Evolutionary conservation across 2,888 invertebrate genomes (phyloP).

Genomic region (Melanargia galathea): DNA sequence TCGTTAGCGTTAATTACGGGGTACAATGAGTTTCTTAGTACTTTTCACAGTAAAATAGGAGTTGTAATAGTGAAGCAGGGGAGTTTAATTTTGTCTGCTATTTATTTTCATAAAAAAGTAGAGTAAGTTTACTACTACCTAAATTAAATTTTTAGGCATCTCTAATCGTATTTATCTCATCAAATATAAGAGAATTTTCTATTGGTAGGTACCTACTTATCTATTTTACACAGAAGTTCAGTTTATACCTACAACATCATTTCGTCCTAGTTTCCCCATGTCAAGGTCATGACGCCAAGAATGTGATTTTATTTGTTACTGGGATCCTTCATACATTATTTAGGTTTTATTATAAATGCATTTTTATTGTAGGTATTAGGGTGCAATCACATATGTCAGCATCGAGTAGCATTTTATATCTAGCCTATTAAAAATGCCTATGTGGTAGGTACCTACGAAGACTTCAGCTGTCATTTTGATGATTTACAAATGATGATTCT

Average conservation of each 20-base stretch:
- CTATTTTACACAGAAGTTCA: background rate
- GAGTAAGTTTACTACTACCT: background rate
- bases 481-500: no score
- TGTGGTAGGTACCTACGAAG: no score
- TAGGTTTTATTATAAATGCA: no score
- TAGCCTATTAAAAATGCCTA: no score
- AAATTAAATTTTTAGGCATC: background rate
- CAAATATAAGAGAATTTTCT: no score
- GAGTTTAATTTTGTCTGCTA: slow-evolving; percentile 2
- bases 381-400: no score
- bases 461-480: no score
- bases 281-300: background rate
- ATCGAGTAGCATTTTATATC: no score
- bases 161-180: background rate
- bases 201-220: background rate
- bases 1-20: slow-evolving; percentile 21
- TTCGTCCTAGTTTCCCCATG: background rate
- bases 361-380: no score
- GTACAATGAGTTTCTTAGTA: slow-evolving; percentile 23
- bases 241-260: background rate
- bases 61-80: slow-evolving; percentile 1
- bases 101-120: slow-evolving; percentile 10
- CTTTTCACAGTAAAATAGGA: slow-evolving; percentile 11
- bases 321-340: no score
- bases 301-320: no score